A percentile compares a stretch with the other conserved stretches of the same genome.
Conservation (phyloP, 2,797 vertebrate genomes). For the Rhodeus uyekii region DNA sequence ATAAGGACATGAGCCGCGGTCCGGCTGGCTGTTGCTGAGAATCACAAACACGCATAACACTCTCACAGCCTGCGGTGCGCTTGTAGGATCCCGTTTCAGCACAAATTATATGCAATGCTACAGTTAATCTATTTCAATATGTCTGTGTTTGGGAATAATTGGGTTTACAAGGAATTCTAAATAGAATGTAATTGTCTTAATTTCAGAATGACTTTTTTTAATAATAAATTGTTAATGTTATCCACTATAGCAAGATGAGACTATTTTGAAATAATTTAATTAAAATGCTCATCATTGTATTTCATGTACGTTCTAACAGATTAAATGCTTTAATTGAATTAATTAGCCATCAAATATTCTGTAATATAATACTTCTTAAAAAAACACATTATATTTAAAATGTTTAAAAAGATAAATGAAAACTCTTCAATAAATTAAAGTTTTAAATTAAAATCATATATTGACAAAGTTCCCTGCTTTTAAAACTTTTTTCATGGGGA, state of each 20-base stretch:
- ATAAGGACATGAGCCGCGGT: slow-evolving; percentile 64
- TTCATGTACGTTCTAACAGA: not conserved
- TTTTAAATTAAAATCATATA: not conserved
- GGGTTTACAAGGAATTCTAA: not conserved
- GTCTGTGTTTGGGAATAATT: not conserved
- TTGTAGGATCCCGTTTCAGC: not conserved
- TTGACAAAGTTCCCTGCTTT: not conserved
- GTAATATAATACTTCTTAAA: not conserved
- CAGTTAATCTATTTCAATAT: not conserved
- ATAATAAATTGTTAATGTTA: not conserved
- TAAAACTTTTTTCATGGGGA: not conserved
- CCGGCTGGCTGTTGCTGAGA: slow-evolving; percentile 5
- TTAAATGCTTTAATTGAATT: not conserved
- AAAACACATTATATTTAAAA: not conserved
- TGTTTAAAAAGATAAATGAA: too few relatives aligned
- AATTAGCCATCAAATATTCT: not conserved
- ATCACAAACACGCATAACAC: slow-evolving; percentile 32
- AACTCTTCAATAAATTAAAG: too few relatives aligned
- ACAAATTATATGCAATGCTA: not conserved
- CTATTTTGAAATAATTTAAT: not conserved
- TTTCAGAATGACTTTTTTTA: not conserved
- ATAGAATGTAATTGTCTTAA: not conserved
- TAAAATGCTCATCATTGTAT: not conserved
- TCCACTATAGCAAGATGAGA: not conserved
- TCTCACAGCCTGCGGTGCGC: slow-evolving; percentile 1